Percentiles rank a stretch among this genome's conserved stretches.
Evolutionary conservation across 2,888 invertebrate genomes (phyloP).

Genomic region (Napeogenes inachia): DNA sequence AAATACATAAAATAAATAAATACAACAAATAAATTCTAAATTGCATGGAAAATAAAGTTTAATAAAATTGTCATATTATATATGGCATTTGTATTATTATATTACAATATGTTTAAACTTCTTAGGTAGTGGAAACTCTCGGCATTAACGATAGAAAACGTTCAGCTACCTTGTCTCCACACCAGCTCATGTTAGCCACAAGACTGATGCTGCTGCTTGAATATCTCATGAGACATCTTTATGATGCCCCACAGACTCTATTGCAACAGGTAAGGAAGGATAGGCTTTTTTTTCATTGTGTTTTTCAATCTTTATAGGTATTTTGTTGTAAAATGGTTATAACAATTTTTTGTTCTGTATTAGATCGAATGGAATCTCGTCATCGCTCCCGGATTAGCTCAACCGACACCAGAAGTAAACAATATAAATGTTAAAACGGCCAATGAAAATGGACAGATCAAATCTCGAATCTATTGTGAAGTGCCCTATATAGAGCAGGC

Average conservation of each 20-base stretch:
- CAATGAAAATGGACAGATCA: conserved; percentile 51
- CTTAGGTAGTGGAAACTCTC: conserved; percentile 66
- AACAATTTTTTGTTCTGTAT: too few species aligned
- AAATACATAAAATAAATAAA: too few species aligned
- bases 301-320: not conserved
- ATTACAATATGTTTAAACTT: conserved; percentile 15
- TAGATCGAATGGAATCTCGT: conserved; percentile 75
- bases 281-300: not conserved
- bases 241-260: conserved; percentile 92
- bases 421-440: conserved; percentile 48
- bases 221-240: conserved; percentile 96
- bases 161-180: conserved; percentile 58
- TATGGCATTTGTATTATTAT: not conserved
- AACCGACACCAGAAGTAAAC: conserved; percentile 52
- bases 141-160: conserved; percentile 62
- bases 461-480: conserved; percentile 68
- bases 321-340: not conserved
- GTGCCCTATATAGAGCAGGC: conserved; percentile 68
- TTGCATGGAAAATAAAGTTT: too few species aligned
- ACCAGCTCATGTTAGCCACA: conserved; percentile 89
- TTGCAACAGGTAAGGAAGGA: conserved; percentile 84
- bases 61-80: not conserved
- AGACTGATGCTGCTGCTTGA: conserved; percentile 91
- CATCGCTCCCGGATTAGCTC: conserved; percentile 64
- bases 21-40: too few species aligned